Percentiles rank a stretch among this genome's conserved stretches.
Conservation (phyloP, 2,113 vertebrate genomes). For the Callocephalon fimbriatum region DNA sequence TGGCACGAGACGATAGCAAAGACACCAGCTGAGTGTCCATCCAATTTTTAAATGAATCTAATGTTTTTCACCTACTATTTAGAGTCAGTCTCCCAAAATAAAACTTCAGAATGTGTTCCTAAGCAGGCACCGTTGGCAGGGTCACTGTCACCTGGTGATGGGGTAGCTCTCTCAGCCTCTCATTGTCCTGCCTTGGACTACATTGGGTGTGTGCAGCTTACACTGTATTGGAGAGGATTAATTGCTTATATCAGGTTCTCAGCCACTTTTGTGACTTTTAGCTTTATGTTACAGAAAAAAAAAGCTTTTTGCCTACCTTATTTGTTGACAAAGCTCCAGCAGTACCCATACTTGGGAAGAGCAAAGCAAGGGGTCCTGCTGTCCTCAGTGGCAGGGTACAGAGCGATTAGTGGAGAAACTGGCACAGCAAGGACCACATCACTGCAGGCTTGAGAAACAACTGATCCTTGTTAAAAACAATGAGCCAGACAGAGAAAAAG, state of each 20-base stretch:
- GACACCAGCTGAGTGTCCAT: neutral
- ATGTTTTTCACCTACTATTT: neutral
- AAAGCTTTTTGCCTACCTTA: neutral
- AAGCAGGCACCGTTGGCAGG: neutral
- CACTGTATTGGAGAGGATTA: neutral
- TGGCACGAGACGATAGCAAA: neutral
- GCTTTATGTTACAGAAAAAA: neutral
- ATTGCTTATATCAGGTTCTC: neutral
- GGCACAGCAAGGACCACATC: neutral
- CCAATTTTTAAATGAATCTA: neutral
- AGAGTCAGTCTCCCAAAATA: neutral
- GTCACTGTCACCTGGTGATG: neutral
- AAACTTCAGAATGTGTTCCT: neutral
- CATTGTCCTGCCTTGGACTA: too few relatives aligned
- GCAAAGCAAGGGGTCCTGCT: neutral
- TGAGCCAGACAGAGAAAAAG: neutral
- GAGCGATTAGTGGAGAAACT: neutral
- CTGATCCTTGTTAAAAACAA: neutral
- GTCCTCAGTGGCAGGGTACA: neutral
- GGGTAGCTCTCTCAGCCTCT: neutral
- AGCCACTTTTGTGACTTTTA: neutral
- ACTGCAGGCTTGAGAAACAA: neutral
- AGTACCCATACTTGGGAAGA: neutral
- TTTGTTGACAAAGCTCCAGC: neutral
- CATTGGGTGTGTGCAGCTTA: rapidly evolving